Evolutionary conservation across 64 coral and sea anemone genomes (phyloP), one percentile per base, ranked within the genome.

Genomic region (Hydrozoanthus tunicans): DNA sequence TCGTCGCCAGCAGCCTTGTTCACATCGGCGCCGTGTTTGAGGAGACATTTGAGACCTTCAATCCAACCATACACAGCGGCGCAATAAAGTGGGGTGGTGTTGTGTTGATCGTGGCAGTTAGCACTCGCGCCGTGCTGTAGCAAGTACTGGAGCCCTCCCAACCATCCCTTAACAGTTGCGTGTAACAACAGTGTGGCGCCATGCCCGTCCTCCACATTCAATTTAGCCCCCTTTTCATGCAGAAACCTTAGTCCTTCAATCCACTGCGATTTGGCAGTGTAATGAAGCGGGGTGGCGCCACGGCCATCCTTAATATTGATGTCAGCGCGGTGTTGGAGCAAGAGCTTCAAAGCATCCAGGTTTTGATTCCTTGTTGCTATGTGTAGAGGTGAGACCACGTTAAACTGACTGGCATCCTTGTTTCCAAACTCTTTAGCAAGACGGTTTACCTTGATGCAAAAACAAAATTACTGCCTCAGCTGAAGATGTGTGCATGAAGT

Each of bases 361-460:
- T 88, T 88, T 17, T 88, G 84, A 51, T 88, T 88, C 12, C 84
- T 88, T 23, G 84, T 88, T 11, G 84, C 84, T 73, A 88, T 88
- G 7, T 88, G 84, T 20, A 88, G 11, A 55, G 84, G 84, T 9
- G 84, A 88, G 56, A 88, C 56, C 10, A 88, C 84, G 69, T 88
- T 88, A 88, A 88, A 88, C 11, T 88, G 53, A 74, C 84, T 88
- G 20, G 69, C 84, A 59, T 88, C 84, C 59, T 88, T 88, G 68
- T 88, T 88, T 27, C 84, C 84, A 75, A 88, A 88, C n/a, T 88
- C 84, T 56, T 88, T 88, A 27, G 84, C 84, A 43, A 88, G 84
- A 11, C 84, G 84, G 14, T 88, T 59, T 4, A 75, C 84, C 84
- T 88, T 60, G 1, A 51, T 13, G 11, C 8, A 25, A 15, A 75